Evolutionary conservation across 2,888 invertebrate genomes (phyloP).

Genomic region (Tipula unca): DNA sequence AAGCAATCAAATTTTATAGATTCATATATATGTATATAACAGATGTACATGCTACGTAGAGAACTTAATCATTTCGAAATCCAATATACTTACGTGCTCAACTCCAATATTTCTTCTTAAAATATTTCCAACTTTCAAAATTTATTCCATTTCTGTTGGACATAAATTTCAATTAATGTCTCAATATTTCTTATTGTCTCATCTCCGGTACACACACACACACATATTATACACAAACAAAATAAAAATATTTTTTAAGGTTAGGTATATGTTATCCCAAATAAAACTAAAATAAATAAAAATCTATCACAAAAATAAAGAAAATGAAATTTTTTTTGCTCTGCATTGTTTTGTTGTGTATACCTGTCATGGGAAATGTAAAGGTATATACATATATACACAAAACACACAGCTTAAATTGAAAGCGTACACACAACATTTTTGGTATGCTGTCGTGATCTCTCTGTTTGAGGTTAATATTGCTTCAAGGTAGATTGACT

Average conservation of each 20-base stretch:
- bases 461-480: not conserved
- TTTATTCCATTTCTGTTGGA: not conserved
- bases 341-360: not conserved
- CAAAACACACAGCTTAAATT: not conserved
- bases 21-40: not conserved
- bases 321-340: not conserved
- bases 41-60: not conserved
- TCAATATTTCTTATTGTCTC: constrained; percentile 14
- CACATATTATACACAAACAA: not conserved
- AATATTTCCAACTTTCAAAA: not conserved
- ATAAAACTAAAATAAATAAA: not conserved
- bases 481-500: not conserved
- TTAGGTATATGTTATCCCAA: not conserved
- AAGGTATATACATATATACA: not conserved
- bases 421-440: not conserved
- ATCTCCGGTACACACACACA: not conserved
- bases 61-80: not conserved
- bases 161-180: constrained; percentile 4
- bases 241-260: not conserved
- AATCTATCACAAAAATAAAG: not conserved
- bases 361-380: constrained; percentile 14
- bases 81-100: not conserved
- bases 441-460: not conserved
- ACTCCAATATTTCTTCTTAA: not conserved
- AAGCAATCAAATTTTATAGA: not conserved